Base-by-base conservation (phyloP, 2,113 vertebrate genomes). In the Centropus unirufus region DNA sequence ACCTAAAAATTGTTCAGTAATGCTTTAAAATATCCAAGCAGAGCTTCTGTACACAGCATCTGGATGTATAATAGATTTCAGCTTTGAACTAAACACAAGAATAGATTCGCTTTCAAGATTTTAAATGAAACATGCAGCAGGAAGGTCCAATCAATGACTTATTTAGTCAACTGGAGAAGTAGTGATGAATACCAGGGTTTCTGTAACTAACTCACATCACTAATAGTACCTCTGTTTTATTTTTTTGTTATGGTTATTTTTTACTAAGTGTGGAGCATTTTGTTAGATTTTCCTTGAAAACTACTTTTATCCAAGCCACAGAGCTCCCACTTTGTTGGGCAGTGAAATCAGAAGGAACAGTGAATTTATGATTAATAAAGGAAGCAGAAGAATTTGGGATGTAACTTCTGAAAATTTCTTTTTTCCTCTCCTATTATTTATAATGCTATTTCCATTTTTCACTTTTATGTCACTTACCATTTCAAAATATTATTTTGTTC, bases 61-160 rank as follows among this genome's bases (percentile, higher is more conserved):
- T 86, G 36, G 46, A 88, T 29, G 42, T 27, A 40, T 59, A 81
- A 78, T 8, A 49, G 42, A 62, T 80, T 86, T 83, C 34, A 74
- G 34, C 46, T 80, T 90, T 70, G 83, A 83, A 70, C 1, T 0
- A 55, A 42, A 19, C 36, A 40, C 26, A 36, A 66, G 32, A 94
- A 89, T 87, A 52, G 80, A 92, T 92, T 92, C 78, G 18, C 29
- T 78, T 91, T 94, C 86, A 84, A 61, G 69, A 57, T 95, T 94
- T 89, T 75, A 94, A 93, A 92, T 75, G 68, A 80, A 91, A 55
- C 80, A 66, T 85, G 61, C 61, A 93, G 34, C 66, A 91, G 49
- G 69, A 95, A 82, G 16, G 40, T 16, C 64, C 57, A 87, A 72
- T 87, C 92, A 84, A 93, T 95, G 68, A 62, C 6, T 10, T 93